Evolutionary conservation across 2,888 invertebrate species (phyloP), one percentile per base, ranked within the genome.

Genomic region (Drosophila setosimentum): DNA sequence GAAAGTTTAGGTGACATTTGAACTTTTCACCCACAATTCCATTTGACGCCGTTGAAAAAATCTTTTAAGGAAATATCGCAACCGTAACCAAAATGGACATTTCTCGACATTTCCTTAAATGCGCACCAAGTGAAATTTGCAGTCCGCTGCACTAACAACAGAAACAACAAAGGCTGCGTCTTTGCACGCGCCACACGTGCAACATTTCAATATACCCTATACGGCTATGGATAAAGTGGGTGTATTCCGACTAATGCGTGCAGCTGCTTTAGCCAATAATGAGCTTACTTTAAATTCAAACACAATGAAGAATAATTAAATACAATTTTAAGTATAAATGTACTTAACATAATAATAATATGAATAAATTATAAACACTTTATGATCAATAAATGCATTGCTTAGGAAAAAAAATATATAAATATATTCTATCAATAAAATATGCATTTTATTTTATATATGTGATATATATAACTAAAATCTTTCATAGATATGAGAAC

Each of bases 21-120:
- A 91, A 91, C 90, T 90, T 91, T 92, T 91, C 91, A 86, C 92
- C 92, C 91, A 91, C 87, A 87, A 89, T 90, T 84, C 83, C 76
- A 80, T 80, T 82, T 83, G 78, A 58, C 35, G 81, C 81, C 73
- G 68, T 70, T 78, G 72, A 69, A 81, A 55, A 71, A 77, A 70
- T 64, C 81, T 73, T 76, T 85, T 81, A 89, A 89, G 83, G 89
- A 89, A 90, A 87, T 83, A 78, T 72, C 73, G 72, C 71, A 69
- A 40, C 50, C 70, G 69, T 68, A 73, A 71, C 84, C 80, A 78
- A 91, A 89, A 92, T 88, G 91, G 91, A 89, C 88, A 91, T 88
- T 85, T 84, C 78, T 85, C 79, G 78, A 85, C 87, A 83, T 90
- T 91, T 92, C 91, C 91, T 91, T 92, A 92, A 91, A 82, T 79